Evolutionary conservation across 2,113 vertebrate species (phyloP).

Genomic region (Lynx canadensis): DNA sequence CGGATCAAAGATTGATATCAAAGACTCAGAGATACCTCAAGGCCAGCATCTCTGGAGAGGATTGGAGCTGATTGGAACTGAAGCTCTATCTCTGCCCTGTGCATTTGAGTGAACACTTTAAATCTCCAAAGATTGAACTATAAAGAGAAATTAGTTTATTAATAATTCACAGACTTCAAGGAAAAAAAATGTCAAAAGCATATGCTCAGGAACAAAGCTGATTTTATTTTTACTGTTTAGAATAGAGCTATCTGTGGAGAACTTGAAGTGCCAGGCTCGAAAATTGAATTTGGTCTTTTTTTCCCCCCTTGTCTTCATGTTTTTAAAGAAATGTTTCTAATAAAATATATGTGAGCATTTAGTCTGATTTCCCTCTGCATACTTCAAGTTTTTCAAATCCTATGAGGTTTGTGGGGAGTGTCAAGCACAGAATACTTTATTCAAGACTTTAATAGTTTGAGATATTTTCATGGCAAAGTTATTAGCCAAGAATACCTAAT

Average conservation of each 20-base stretch:
- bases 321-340: slow-evolving; percentile 80
- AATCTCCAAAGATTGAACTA: slow-evolving; percentile 91
- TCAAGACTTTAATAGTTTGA: slow-evolving; percentile 85
- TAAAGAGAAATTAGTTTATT: slow-evolving; percentile 92
- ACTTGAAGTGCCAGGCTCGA: slow-evolving; percentile 75
- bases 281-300: slow-evolving; percentile 83
- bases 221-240: slow-evolving; percentile 87
- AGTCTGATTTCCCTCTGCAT: slow-evolving; percentile 80
- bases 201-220: slow-evolving; percentile 87
- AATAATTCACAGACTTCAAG: slow-evolving; percentile 90
- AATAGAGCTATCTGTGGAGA: slow-evolving; percentile 80
- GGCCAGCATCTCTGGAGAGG: slow-evolving; percentile 85
- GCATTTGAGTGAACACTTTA: slow-evolving; percentile 88
- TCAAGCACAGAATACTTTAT: slow-evolving; percentile 86
- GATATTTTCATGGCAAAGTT: slow-evolving; percentile 86
- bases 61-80: slow-evolving; percentile 83
- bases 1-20: slow-evolving; percentile 88
- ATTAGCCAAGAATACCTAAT: slow-evolving; percentile 87
- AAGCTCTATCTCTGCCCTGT: slow-evolving; percentile 83
- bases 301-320: slow-evolving; percentile 62
- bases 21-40: slow-evolving; percentile 86
- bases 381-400: slow-evolving; percentile 87
- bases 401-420: slow-evolving; percentile 84
- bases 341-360: slow-evolving; percentile 85
- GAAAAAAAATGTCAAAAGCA: slow-evolving; percentile 87